Evolutionary conservation across 2,888 invertebrate genomes (phyloP).

Genomic region (Conops quadrifasciatus): DNA sequence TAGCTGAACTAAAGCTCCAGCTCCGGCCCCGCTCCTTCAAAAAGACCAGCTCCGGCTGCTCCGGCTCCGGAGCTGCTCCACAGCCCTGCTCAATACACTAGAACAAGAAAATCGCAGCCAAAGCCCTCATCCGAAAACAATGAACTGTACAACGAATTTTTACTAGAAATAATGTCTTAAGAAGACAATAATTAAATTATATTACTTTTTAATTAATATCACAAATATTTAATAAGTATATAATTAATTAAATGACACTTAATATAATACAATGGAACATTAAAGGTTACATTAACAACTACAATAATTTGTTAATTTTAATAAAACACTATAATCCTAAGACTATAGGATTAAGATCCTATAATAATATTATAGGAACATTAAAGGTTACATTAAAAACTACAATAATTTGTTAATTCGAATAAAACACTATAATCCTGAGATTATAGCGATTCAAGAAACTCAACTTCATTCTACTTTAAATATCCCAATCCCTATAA

Average conservation of each 20-base stretch:
- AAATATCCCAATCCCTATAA: slow-evolving; percentile 33
- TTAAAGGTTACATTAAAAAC: no score
- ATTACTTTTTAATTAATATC: neutral
- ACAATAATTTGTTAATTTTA: no score
- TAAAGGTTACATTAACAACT: slow-evolving; percentile 31
- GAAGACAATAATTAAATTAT: neutral
- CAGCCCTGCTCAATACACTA: no score
- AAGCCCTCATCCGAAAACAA: neutral
- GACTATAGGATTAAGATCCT: no score
- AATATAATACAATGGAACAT: slow-evolving; percentile 27
- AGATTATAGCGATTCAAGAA: slow-evolving; percentile 34
- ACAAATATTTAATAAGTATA: neutral
- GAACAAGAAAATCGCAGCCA: neutral
- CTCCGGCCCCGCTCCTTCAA: no score
- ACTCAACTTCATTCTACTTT: slow-evolving; percentile 21
- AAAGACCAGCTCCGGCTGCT: no score
- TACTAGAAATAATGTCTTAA: neutral
- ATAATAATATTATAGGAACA: no score
- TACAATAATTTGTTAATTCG: no score
- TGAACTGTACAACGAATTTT: neutral
- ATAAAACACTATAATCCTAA: no score
- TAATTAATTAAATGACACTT: neutral
- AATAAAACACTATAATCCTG: no score
- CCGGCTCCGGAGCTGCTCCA: no score
- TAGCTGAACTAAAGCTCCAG: no score